Base-by-base conservation (phyloP, 2,113 vertebrate species). In the Xiphophorus maculatus region DNA sequence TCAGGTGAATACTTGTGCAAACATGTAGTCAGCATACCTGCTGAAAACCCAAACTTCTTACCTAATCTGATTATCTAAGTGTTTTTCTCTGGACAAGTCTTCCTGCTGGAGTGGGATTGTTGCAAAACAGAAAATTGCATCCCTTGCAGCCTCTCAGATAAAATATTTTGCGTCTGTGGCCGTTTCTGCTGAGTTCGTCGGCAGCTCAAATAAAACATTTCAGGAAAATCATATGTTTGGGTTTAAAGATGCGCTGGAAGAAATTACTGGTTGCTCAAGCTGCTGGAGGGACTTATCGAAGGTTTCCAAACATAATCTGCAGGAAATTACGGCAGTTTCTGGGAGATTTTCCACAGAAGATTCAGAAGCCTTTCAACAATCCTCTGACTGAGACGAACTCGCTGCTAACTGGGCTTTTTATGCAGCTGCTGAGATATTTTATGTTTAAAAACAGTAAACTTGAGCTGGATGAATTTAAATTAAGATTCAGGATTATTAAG, bases 311-410 rank as follows among this genome's bases (percentile, higher is more conserved):
- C n/a, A 42, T n/a, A 28, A 8, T 42, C 25, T 35, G 11, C 35
- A 67, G 54, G 69, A 79, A 60, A 66, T 67, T 58, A 71, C 81
- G 33, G 81, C 33, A 13, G 8, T 62, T 62, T 27, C 1, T 51
- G 28, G 79, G 2, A 8, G 10, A 42, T 66, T 74, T 75, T 72
- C 40, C 63, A 58, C 62, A 76, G 75, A 63, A 48, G 62, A 80
- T 42, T 4, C 5, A 54, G 25, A n/a, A 66, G 33, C 68, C 66
- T 66, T 44, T 22, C 25, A 40, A 30, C 4, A 28, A 14, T 42
- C 63, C 65, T 61, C 22, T 82, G 58, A 82, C 4, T 33, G 40
- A 44, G 10, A 19, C 5, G 35, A 48, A 63, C 65, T 19, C 62
- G 32, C 19, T 0, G 19, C 5, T 17, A 63, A 63, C 62, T 32